Base-by-base conservation (phyloP, 2,113 vertebrate genomes). In the Ciconia stormi region DNA sequence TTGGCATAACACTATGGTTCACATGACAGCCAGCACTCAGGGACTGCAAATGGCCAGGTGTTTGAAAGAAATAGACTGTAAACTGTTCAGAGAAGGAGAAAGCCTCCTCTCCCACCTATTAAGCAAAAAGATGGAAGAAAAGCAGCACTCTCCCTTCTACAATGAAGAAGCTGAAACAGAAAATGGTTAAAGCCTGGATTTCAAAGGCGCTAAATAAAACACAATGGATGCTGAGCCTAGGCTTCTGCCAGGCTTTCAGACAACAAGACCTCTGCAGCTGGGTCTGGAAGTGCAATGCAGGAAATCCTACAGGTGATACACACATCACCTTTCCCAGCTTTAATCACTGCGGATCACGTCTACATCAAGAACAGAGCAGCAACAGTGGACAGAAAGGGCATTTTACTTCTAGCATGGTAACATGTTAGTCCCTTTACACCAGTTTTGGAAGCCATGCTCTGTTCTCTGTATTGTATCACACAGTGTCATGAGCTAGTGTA, bases 381-480 rank as follows among this genome's bases (percentile, higher is more conserved):
- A 69, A 13, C 6, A 38, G 3, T 16, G 9, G 6, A 44, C 17
- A 74, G 2, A 27, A 93, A 86, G 49, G 34, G 8, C 17, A 26
- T 82, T 74, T 93, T 85, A 50, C 22, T 10, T 71, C 66, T 61
- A 61, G 13, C 8, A 19, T 30, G 11, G 18, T 46, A 44, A 56
- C 0, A 3, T 6, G 2, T 79, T 47, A n/a, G 16, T 17, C 9
- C 5, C 17, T 65, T 82, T 56, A n/a, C 16, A 6, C 6, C 8
- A 6, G 11, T 55, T 90, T 93, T 65, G 53, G 44, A 88, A 88
- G 36, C 38, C 36, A 80, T 12, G 22, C 12, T 72, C 22, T 46
- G 44, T 58, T 88, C 12, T 56, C 44, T 49, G 13, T 14, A 15
- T 22, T 59, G 8, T 56, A 61, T 52, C 38, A 59, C 52, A 55